Evolutionary conservation across 2,888 invertebrate species (phyloP), one percentile per base, ranked within the genome.

Genomic region (Aphodius sticticus): DNA sequence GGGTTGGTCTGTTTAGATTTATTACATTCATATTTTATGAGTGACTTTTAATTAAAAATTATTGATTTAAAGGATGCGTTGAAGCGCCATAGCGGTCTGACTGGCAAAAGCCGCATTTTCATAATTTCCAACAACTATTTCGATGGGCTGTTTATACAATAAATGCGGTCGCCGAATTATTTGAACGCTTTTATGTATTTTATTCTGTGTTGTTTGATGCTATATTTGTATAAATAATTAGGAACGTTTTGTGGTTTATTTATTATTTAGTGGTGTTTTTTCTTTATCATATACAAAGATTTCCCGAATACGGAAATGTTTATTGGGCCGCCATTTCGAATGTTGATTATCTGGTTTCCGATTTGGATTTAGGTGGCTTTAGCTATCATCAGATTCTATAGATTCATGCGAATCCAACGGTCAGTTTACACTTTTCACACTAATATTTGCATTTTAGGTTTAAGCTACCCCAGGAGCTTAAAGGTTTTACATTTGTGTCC

Each of bases 31-130:
- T 74, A 74, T 74, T 74, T 74, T 35, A 36, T 37, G 74, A 74
- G 74, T 9, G 74, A 74, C 74, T 74, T 74, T 74, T 74, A 74
- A 74, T 74, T 74, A 74, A 74, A 74, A 74, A 74, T 74, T 74
- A 74, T 74, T 37, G 74, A 74, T 74, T 37, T 35, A 74, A 6
- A 36, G 53, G 53, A 53, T 26, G 53, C 3, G 53, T 53, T 53
- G 7, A 9, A 1, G 53, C 12, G 3, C 53, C 3, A 26, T 26
- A 26, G 26, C 26, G 26, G 26, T 26, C 26, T 26, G 26, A 26
- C 26, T 26, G 53, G 2, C 6, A 53, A 53, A 53, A 53, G 7
- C 53, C 53, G 6, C n/a, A 35, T 4, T 71, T 71, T 74, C 74
- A 74, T 16, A 74, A 74, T 74, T 74, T 74, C 35, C n/a, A 74